Evolutionary conservation across 1,140 invertebrate species (phyloP).

Genomic region (Theocolax elegans): DNA sequence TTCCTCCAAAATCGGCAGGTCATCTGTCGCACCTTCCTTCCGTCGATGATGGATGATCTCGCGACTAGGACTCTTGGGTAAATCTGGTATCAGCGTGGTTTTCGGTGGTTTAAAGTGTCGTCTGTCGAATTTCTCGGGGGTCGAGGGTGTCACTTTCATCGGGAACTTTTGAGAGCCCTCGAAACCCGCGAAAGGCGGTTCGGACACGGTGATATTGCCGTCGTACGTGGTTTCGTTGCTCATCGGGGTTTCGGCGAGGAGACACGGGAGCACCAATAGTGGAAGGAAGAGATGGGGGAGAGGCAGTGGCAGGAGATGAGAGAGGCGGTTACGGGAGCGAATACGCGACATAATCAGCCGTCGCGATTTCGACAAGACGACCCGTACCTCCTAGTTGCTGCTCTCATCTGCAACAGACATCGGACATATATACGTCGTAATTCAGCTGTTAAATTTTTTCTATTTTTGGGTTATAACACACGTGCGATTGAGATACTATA

Average conservation of each 20-base stretch:
- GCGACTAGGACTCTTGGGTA: constrained; percentile 53
- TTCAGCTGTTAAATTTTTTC: too few relatives aligned
- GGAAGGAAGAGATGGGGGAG: constrained; percentile 8
- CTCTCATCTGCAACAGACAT: constrained; percentile 56
- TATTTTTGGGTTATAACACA: too few relatives aligned
- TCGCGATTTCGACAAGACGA: constrained; percentile 57
- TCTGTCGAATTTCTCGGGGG: constrained; percentile 58
- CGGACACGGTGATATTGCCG: too few relatives aligned
- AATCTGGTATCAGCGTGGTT: constrained; percentile 41
- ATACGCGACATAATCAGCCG: constrained; percentile 64
- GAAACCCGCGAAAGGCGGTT: constrained; percentile 54
- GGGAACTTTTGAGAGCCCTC: constrained; percentile 58
- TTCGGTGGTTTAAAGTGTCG: constrained; percentile 57
- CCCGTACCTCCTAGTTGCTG: constrained; percentile 47
- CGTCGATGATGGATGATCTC: constrained; percentile 49
- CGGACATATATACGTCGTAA: too few relatives aligned
- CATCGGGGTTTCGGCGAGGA: too few relatives aligned
- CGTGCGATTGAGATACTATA: too few relatives aligned
- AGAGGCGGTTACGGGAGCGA: constrained; percentile 52
- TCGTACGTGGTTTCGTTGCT: too few relatives aligned
- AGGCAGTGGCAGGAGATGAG: constrained; percentile 58
- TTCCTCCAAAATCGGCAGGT: background rate
- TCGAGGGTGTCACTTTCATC: constrained; percentile 49
- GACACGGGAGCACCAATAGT: background rate
- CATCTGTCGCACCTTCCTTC: constrained; percentile 35